Percentiles rank a stretch among this genome's conserved stretches.
These are phyloP conservation scores for Drosophila ficusphila DNA, from an alignment of 1,140 invertebrate genomes.

Conservation along the genomic window DNA sequence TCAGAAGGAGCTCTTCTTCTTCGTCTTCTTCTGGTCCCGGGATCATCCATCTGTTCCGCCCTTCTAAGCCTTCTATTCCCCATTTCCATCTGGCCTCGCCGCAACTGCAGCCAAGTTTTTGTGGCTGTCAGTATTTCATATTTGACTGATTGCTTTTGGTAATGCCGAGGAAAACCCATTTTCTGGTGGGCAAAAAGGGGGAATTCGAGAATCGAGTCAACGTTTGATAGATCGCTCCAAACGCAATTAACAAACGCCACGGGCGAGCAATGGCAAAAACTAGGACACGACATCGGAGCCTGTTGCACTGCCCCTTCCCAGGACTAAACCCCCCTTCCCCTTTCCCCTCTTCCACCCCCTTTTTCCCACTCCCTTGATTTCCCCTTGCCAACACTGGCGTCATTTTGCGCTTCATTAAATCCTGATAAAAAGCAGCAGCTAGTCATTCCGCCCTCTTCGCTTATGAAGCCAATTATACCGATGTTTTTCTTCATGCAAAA, in stretches of 20 bases:
- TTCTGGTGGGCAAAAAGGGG: slow-evolving; percentile 7
- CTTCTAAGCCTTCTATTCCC: slow-evolving; percentile 1
- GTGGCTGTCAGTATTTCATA: slow-evolving; percentile 72
- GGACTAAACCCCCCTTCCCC: neutral
- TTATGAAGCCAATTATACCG: slow-evolving; percentile 69
- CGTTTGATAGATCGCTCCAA: slow-evolving; percentile 58
- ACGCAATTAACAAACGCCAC: slow-evolving; percentile 61
- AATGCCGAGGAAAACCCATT: slow-evolving; percentile 58
- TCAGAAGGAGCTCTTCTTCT: slow-evolving; percentile 26
- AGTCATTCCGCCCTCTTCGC: slow-evolving; percentile 6
- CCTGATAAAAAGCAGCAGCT: slow-evolving; percentile 33
- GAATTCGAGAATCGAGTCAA: slow-evolving; percentile 35
- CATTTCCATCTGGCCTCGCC: slow-evolving; percentile 18
- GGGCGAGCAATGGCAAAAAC: slow-evolving; percentile 13
- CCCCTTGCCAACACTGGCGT: slow-evolving; percentile 16
- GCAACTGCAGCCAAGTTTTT: slow-evolving; percentile 67
- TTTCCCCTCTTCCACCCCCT: neutral
- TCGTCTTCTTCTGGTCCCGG: slow-evolving; percentile 27
- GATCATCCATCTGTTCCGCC: slow-evolving; percentile 47
- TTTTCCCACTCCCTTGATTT: neutral
- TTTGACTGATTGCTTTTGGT: slow-evolving; percentile 81
- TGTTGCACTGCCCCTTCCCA: slow-evolving; percentile 34
- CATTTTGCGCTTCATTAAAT: slow-evolving; percentile 78
- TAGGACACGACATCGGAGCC: slow-evolving; percentile 21
- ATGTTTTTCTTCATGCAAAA: slow-evolving; percentile 60